Conservation (phyloP, 2,113 vertebrate genomes). For the Nothocercus nigrocapillus region DNA sequence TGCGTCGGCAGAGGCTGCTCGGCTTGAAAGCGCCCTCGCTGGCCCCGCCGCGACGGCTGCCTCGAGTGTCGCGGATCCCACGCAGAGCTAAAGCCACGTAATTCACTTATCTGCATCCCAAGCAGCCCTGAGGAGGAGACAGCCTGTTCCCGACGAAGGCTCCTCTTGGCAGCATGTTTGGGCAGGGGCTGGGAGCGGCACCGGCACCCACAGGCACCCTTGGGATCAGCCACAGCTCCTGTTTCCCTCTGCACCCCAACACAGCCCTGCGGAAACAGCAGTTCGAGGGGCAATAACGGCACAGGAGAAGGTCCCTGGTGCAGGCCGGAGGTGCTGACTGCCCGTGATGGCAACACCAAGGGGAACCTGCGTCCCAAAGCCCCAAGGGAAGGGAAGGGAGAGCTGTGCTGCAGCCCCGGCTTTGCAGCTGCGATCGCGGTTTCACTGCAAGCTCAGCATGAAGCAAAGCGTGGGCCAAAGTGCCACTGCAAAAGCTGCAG, state of each 20-base stretch:
- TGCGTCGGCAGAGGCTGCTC: conserved; percentile 25
- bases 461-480: conserved; percentile 61
- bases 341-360: too few species aligned
- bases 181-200: neutral
- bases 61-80: conserved; percentile 50
- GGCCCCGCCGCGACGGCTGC: conserved; percentile 43
- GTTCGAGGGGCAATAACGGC: neutral
- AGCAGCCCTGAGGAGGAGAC: conserved; percentile 15
- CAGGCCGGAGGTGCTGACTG: neutral
- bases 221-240: too few species aligned
- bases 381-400: neutral
- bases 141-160: neutral
- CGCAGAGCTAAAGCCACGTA: conserved; percentile 47
- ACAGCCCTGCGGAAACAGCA: fast-evolving
- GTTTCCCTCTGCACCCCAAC: neutral
- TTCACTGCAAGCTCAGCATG: conserved; percentile 43
- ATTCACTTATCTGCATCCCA: conserved; percentile 58
- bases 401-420: fast-evolving
- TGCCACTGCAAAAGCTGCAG: conserved; percentile 43
- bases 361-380: neutral
- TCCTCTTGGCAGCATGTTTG: neutral
- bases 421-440: neutral
- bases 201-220: too few species aligned
- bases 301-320: neutral
- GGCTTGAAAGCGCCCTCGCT: conserved; percentile 59